Conservation (phyloP, 1,140 invertebrate genomes). For the Ylistrum balloti region DNA sequence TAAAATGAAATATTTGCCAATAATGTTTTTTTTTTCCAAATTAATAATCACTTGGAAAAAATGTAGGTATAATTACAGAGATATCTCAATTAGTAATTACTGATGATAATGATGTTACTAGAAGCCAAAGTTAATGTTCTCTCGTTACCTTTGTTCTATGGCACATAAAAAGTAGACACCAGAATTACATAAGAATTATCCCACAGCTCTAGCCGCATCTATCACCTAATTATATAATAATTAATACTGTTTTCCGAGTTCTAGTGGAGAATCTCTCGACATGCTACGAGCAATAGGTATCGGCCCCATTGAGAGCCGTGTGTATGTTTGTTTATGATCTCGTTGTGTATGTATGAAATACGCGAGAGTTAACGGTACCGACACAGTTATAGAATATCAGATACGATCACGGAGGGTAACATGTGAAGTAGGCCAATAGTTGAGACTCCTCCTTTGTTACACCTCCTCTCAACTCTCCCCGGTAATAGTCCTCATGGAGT, state of each 20-base stretch:
- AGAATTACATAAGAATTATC: not conserved
- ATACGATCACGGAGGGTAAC: not conserved
- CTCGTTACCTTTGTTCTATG: not conserved
- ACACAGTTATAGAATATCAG: not conserved
- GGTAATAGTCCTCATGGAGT: slow-evolving; percentile 30
- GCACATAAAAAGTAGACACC: not conserved
- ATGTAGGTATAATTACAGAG: too few species aligned
- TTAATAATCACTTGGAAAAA: too few species aligned
- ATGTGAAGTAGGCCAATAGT: not conserved
- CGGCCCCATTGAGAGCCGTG: not conserved
- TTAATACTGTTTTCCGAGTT: not conserved
- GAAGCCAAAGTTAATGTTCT: not conserved
- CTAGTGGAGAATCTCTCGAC: not conserved
- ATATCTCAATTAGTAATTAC: too few species aligned
- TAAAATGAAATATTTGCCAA: too few species aligned
- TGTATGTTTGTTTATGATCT: slow-evolving; percentile 11
- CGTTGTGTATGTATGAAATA: not conserved
- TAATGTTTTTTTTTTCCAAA: too few species aligned
- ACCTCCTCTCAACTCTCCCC: not conserved
- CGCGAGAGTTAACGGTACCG: not conserved
- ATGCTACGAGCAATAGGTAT: slow-evolving; percentile 17
- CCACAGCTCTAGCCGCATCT: not conserved
- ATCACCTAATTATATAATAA: slow-evolving; percentile 14
- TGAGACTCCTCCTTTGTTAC: not conserved
- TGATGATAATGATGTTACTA: not conserved